These are phyloP conservation scores for Aythya baeri DNA, from an alignment of 2,113 vertebrate species.

Conservation along the genomic window DNA sequence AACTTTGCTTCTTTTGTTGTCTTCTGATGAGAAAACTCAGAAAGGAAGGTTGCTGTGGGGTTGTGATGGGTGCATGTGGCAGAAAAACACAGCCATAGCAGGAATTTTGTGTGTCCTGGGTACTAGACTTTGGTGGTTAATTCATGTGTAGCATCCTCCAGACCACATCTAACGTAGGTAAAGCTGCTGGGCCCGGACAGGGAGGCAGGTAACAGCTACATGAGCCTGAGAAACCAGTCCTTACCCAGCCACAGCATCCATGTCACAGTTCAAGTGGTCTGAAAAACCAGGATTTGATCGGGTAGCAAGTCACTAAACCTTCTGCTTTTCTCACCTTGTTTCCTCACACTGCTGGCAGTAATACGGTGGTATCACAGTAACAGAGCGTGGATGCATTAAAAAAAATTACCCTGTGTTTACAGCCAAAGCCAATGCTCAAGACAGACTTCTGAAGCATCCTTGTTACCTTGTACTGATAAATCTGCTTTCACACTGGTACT, in stretches of 20 bases:
- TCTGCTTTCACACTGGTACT: neutral
- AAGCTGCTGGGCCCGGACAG: rapidly evolving
- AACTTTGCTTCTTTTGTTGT: neutral
- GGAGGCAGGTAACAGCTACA: neutral
- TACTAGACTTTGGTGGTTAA: neutral
- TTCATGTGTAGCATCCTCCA: neutral
- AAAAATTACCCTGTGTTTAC: neutral
- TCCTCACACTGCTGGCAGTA: neutral
- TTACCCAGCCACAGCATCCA: neutral
- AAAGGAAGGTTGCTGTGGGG: rapidly evolving
- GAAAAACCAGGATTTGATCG: neutral
- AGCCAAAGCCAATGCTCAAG: neutral
- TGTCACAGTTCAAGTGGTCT: neutral
- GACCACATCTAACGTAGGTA: rapidly evolving
- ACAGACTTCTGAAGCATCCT: neutral
- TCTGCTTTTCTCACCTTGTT: neutral
- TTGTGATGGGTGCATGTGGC: rapidly evolving
- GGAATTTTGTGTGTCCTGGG: neutral
- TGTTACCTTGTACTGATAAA: neutral
- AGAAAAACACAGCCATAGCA: neutral
- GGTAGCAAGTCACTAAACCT: neutral
- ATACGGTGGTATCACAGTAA: neutral
- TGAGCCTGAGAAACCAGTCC: neutral
- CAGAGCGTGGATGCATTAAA: neutral
- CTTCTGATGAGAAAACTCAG: neutral